Conservation (phyloP, 2,797 vertebrate genomes). For the Sebastes jordani region DNA sequence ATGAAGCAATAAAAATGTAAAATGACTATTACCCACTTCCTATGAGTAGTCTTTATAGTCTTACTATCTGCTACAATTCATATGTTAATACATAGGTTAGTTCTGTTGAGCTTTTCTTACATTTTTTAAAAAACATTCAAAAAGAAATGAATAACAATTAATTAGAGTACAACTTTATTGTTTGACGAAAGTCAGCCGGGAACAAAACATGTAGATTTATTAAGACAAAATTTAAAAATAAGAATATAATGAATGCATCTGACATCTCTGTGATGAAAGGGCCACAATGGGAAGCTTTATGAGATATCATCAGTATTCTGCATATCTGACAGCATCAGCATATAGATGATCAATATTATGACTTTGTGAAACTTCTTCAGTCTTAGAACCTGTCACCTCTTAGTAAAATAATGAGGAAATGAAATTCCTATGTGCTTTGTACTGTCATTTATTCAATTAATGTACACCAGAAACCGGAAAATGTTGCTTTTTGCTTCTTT, state of each 20-base stretch:
- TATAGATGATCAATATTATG: neutral
- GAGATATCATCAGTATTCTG: neutral
- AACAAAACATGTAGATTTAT: neutral
- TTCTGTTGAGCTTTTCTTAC: neutral
- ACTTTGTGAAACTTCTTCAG: neutral
- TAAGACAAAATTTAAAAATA: neutral
- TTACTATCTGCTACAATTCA: constrained; percentile 10
- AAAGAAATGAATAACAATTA: neutral
- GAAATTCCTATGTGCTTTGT: neutral
- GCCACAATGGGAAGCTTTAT: neutral
- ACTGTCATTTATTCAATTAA: neutral
- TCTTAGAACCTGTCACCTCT: neutral
- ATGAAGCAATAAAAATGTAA: constrained; percentile 77
- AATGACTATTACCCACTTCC: constrained; percentile 53
- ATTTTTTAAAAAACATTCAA: neutral
- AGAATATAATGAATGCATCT: neutral
- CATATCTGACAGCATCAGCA: neutral
- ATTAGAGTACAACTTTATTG: neutral
- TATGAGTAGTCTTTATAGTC: neutral
- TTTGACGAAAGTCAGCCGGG: neutral
- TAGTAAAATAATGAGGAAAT: neutral
- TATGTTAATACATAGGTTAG: constrained; percentile 1
- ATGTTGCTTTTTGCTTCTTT: neutral
- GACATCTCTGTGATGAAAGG: neutral
- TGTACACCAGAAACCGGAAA: neutral